Evolutionary conservation across 2,888 invertebrate genomes (phyloP).

Genomic region (Melitaea athalia): DNA sequence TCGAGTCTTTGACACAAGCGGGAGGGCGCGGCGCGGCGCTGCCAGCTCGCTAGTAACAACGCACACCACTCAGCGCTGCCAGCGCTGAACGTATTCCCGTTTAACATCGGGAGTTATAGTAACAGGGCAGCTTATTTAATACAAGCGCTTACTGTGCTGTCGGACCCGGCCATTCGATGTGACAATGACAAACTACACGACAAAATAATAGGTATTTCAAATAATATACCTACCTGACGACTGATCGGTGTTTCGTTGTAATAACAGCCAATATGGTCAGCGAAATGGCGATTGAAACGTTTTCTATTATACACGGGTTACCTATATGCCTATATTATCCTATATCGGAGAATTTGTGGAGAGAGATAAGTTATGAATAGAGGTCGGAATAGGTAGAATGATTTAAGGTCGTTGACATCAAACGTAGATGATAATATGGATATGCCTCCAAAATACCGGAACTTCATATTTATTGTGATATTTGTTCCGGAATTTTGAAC

Average conservation of each 20-base stretch:
- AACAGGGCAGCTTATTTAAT: not conserved
- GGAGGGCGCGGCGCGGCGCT: conserved; percentile 36
- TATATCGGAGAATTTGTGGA: not conserved
- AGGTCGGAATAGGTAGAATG: too few species aligned
- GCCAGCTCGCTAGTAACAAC: conserved; percentile 36
- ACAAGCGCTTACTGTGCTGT: conserved; percentile 2
- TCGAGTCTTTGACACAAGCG: conserved; percentile 12
- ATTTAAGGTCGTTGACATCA: too few species aligned
- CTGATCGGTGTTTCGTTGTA: conserved; percentile 5
- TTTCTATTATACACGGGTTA: conserved; percentile 8
- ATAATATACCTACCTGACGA: conserved; percentile 6
- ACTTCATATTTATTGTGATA: too few species aligned
- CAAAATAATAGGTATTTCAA: conserved; percentile 13
- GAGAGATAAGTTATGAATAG: too few species aligned
- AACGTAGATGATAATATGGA: too few species aligned
- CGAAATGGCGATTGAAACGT: conserved; percentile 1
- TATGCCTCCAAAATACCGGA: too few species aligned
- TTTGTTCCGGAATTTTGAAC: too few species aligned
- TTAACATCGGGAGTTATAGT: not conserved
- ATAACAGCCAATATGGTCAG: not conserved
- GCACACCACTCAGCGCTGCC: conserved; percentile 14
- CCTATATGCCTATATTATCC: too few species aligned
- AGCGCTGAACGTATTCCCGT: not conserved
- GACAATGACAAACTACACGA: conserved; percentile 5
- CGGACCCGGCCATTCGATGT: not conserved